A percentile compares a stretch with the other conserved stretches of the same genome.
Conservation (phyloP, 2,888 invertebrate genomes). For the Drepana falcataria region DNA sequence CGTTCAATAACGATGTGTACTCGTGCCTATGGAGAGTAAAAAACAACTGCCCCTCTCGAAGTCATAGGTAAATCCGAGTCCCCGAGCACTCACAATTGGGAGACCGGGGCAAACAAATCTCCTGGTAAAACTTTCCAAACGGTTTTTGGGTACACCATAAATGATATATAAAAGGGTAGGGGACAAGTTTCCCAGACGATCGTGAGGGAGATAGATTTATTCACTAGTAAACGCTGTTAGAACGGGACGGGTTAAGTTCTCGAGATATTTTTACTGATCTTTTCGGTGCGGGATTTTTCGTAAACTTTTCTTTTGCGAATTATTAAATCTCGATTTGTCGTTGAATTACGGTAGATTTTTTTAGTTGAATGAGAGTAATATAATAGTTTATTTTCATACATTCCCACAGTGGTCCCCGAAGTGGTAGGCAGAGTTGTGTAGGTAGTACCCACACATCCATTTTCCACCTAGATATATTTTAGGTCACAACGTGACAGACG, state of each 20-base stretch:
- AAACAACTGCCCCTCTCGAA: neutral
- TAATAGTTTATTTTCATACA: too few species aligned
- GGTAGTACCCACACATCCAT: too few species aligned
- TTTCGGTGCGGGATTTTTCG: conserved; percentile 1
- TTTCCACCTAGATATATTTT: too few species aligned
- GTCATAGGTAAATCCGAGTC: conserved; percentile 4
- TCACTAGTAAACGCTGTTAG: conserved; percentile 2
- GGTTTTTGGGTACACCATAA: conserved; percentile 35
- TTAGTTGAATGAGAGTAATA: neutral
- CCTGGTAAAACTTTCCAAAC: conserved; percentile 30
- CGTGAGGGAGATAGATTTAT: conserved; percentile 10
- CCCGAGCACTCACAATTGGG: conserved; percentile 9
- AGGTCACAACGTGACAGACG: too few species aligned
- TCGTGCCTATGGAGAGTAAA: neutral
- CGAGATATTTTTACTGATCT: conserved; percentile 1
- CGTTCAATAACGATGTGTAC: neutral
- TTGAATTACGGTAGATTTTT: neutral
- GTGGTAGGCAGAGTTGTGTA: too few species aligned
- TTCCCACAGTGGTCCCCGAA: too few species aligned
- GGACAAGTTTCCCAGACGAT: conserved; percentile 24
- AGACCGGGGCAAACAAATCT: conserved; percentile 29
- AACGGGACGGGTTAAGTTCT: conserved; percentile 13
- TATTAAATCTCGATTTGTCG: neutral
- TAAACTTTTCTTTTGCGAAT: neutral
- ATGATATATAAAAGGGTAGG: conserved; percentile 33